Base-by-base conservation (phyloP, 1,140 invertebrate genomes). In the Aradophagus sp. region DNA sequence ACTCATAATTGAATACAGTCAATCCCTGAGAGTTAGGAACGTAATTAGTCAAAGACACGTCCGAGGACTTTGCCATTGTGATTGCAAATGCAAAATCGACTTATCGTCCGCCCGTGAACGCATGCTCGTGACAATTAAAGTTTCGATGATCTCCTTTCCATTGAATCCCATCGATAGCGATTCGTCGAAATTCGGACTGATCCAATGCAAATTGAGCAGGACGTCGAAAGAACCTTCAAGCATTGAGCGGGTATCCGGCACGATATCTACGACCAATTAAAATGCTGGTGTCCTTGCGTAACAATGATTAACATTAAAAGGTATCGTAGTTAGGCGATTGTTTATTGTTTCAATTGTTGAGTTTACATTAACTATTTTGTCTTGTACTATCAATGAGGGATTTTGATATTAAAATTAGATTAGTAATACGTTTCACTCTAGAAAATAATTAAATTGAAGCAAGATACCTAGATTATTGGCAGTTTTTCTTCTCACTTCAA, bases 1-100 rank as follows among this genome's bases (percentile, higher is more conserved):
- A 75, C 77, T 77, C 66, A 72, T 80, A 81, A 83, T 81, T 80
- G 77, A 80, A 80, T 80, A 78, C 74, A 77, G 76, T 35, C 70
- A 72, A 69, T 52, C 56, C 69, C 50, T 38, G 53, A 53, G 73
- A 74, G 76, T 78, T 76, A 76, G 76, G 77, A 81, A 82, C 78
- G 76, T 81, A 83, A 83, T 82, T 82, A 83, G 79, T 82, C 80
- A 80, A 62, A 34, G 71, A 74, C 70, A 69, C 29, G 53, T 56
- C 66, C 48, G 41, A 70, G 77, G 73, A 47, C 41, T 39, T 52
- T 62, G 68, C 73, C 72, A 73, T 68, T 45, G 53, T 61, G 34
- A 61, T 78, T 76, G 72, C 66, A 66, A 48, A 35, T 55, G 50
- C 52, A 50, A 79, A 76, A 76, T 78, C 73, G 55, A 73, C 56